Percentiles rank a stretch among this genome's conserved stretches.
Evolutionary conservation across 1,140 invertebrate species (phyloP).

Genomic region (Pomacea maculata): DNA sequence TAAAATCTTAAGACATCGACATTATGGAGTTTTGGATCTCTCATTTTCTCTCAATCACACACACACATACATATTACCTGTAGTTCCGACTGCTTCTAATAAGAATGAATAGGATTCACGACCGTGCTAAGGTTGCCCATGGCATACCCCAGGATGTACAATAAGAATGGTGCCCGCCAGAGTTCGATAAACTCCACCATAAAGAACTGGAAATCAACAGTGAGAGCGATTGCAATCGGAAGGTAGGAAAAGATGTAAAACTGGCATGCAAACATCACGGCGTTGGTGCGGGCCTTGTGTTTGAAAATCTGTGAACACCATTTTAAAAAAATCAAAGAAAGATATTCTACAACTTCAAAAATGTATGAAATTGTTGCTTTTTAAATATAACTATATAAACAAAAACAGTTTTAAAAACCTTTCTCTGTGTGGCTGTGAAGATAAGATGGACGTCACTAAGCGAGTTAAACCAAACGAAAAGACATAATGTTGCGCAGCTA

Average conservation of each 20-base stretch:
- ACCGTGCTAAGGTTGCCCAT: constrained; percentile 11
- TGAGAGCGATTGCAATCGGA: background rate
- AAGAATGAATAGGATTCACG: constrained; percentile 11
- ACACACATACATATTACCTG: background rate
- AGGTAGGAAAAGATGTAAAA: constrained; percentile 7
- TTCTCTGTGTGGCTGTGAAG: background rate
- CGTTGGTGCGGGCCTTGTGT: constrained; percentile 6
- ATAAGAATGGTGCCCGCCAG: constrained; percentile 12
- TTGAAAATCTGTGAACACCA: background rate
- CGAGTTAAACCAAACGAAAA: no score
- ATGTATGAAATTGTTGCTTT: background rate
- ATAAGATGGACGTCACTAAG: no score
- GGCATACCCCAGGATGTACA: constrained; percentile 9
- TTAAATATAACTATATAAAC: background rate
- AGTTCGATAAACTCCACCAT: background rate
- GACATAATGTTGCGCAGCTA: no score
- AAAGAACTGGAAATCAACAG: constrained; percentile 17
- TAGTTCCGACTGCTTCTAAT: constrained; percentile 7
- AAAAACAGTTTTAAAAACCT: background rate
- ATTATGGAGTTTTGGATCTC: no score
- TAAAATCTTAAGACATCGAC: no score
- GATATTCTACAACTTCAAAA: background rate
- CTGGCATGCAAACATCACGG: constrained; percentile 11
- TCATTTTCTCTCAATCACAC: no score
- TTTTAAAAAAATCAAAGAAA: background rate